Conservation (phyloP, 2,113 vertebrate species). For the Otolemur garnettii region DNA sequence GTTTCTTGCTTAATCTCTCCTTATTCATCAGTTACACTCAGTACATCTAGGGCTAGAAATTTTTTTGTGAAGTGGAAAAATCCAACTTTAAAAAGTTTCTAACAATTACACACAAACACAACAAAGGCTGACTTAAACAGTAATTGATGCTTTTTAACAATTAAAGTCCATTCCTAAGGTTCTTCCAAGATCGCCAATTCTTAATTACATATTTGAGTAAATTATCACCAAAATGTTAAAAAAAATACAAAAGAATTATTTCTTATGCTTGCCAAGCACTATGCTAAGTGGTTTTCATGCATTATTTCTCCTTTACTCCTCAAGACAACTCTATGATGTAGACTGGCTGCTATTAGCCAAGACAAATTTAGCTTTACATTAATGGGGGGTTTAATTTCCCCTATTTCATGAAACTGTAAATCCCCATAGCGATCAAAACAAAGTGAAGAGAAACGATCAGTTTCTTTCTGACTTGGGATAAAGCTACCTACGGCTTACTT, state of each 20-base stretch:
- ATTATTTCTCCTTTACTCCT: conserved; percentile 30
- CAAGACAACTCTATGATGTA: background rate
- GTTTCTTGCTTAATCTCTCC: background rate
- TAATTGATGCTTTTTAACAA: background rate
- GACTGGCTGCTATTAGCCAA: background rate
- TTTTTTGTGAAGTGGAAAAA: conserved; percentile 14
- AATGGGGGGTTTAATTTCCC: background rate
- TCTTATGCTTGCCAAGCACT: background rate
- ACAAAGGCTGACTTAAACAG: background rate
- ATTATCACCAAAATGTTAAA: conserved; percentile 24
- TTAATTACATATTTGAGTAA: background rate
- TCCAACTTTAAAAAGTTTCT: background rate
- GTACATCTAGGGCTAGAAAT: background rate
- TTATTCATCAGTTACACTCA: background rate
- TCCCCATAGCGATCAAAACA: background rate
- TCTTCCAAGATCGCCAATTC: conserved; percentile 16
- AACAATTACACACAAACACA: background rate
- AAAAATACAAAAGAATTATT: background rate
- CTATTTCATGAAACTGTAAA: conserved; percentile 15
- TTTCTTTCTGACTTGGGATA: background rate
- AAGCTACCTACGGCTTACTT: background rate
- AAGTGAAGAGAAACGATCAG: background rate
- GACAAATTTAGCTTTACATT: background rate
- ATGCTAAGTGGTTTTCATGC: background rate
- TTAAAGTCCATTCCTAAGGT: background rate